Conservation (phyloP, 2,888 invertebrate species). For the Subacronicta megacephala region DNA sequence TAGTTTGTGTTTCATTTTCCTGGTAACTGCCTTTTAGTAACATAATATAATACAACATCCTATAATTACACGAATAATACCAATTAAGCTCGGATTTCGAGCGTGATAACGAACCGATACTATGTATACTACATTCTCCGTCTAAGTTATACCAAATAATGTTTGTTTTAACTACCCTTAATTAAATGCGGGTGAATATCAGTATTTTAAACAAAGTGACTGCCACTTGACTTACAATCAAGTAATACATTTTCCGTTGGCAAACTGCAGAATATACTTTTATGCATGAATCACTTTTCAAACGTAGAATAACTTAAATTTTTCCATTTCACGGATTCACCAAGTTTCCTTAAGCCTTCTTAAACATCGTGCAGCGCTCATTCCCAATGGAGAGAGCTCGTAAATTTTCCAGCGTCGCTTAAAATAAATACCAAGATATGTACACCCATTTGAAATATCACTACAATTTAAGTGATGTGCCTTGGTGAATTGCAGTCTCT, state of each 20-base stretch:
- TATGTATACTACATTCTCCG: not conserved
- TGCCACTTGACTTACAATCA: too few species aligned
- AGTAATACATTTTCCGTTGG: too few species aligned
- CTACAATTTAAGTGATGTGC: not conserved
- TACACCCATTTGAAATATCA: constrained; percentile 8
- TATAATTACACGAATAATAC: constrained; percentile 10
- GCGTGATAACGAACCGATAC: not conserved
- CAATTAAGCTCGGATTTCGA: constrained; percentile 28
- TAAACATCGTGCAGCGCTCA: constrained; percentile 3
- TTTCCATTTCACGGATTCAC: not conserved
- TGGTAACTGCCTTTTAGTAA: constrained; percentile 24
- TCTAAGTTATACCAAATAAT: too few species aligned
- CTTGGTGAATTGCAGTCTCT: not conserved
- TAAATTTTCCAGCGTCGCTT: constrained; percentile 9
- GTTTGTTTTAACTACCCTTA: too few species aligned
- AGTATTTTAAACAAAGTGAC: too few species aligned
- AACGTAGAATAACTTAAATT: too few species aligned
- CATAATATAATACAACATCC: constrained; percentile 5
- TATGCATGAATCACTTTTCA: not conserved
- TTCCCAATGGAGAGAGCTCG: constrained; percentile 1
- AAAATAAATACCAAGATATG: constrained; percentile 5
- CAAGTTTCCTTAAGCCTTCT: not conserved
- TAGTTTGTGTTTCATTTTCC: constrained; percentile 7
- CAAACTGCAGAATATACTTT: not conserved
- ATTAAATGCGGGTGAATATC: too few species aligned